Evolutionary conservation across 2,888 invertebrate genomes (phyloP).

Genomic region (Listrodromus nycthemerus): DNA sequence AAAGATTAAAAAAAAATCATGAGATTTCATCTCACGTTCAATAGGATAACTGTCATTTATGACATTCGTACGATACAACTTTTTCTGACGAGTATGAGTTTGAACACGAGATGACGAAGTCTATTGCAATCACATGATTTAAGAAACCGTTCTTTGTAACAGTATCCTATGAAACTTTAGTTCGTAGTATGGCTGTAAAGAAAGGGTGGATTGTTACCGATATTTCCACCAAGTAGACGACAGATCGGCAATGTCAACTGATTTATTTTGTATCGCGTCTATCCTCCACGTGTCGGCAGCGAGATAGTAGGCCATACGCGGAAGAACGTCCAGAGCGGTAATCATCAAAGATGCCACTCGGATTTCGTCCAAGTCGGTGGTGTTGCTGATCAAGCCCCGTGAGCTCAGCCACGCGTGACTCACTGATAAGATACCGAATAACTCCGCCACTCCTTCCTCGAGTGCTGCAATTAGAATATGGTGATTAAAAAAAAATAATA

Average conservation of each 20-base stretch:
- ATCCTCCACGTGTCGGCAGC: slow-evolving; percentile 80
- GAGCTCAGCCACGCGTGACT: slow-evolving; percentile 78
- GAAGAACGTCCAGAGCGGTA: slow-evolving; percentile 79
- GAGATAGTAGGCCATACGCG: slow-evolving; percentile 80
- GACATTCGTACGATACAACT: no score
- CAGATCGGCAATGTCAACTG: slow-evolving; percentile 70
- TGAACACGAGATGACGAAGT: no score
- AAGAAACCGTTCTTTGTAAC: no score
- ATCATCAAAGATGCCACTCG: slow-evolving; percentile 77
- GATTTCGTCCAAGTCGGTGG: slow-evolving; percentile 71
- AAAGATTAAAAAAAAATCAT: neutral
- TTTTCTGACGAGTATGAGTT: no score
- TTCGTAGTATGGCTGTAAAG: neutral
- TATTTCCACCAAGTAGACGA: slow-evolving; percentile 79
- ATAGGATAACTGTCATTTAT: neutral
- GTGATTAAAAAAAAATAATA: neutral
- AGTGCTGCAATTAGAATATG: slow-evolving; percentile 70
- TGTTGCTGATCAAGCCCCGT: slow-evolving; percentile 71
- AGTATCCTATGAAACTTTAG: no score
- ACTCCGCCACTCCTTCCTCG: slow-evolving; percentile 78
- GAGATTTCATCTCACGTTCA: neutral
- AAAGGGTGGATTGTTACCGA: slow-evolving; percentile 72
- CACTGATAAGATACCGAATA: slow-evolving; percentile 79
- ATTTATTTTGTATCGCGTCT: slow-evolving; percentile 73
- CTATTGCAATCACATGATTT: no score